Evolutionary conservation across 2,888 invertebrate genomes (phyloP), one percentile per base, ranked within the genome.

Genomic region (Dasysyrphus tricinctus): DNA sequence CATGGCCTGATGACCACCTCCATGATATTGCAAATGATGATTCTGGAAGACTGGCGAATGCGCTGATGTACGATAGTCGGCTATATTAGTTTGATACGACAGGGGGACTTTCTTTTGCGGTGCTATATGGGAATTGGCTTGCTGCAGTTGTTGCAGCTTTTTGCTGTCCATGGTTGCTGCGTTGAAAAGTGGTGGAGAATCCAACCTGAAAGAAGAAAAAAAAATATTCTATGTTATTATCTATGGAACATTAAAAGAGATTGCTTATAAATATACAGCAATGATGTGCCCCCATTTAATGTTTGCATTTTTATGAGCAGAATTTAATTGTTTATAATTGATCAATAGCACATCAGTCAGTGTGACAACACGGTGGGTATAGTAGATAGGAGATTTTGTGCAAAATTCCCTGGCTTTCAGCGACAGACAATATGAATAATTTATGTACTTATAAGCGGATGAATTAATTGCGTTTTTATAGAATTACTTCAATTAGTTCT

Each of bases 131-230:
- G 91, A 91, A 44, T 91, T 90, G 72, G 91, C 91, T 84, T 92
- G 92, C 89, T 92, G 93, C 88, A 93, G 76, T 77, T 92, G 92
- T 79, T 93, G 93, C 88, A 94, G 94, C 92, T 94, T 94, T 92
- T 95, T 95, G 91, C 94, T 94, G 92, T 96, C 95, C 95, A 95
- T 95, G 91, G 93, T 93, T 90, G 93, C 94, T 89, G 93, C 94
- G 91, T 93, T 93, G 91, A 94, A 95, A 88, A 95, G 93, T 91
- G 94, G 94, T 89, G 96, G 95, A 91, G 95, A 95, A 91, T 96
- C 96, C 93, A 96, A 94, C 96, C 96, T 96, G 93, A 29, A 89
- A 89, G 32, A 65, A 32, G n/a, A 59, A 51, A 70, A 29, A 59
- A 44, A 11, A 1, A 3, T 42, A 24, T 29, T 6, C 1, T 29